phyloP scores from a whole-genome alignment of 1,140 invertebrate species.

The Teleopsis dalmanni region DNA sequence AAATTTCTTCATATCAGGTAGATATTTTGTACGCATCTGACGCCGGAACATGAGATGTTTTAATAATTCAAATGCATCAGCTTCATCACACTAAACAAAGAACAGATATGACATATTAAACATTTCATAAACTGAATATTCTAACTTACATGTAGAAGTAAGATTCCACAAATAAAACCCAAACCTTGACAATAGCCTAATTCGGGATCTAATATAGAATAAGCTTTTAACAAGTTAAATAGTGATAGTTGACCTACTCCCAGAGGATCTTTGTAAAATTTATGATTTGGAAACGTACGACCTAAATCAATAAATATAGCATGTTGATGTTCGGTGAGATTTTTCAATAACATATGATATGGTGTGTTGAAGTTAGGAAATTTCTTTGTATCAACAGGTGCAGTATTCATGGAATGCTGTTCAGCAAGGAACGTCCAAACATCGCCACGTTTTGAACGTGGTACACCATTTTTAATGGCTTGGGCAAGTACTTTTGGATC shows the following conservation, averaged over 20 bases:
- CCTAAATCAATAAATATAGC: slow-evolving; percentile 80
- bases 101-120: background rate
- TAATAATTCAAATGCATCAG: slow-evolving; percentile 77
- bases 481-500: slow-evolving; percentile 69
- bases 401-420: slow-evolving; percentile 63
- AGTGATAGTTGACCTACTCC: slow-evolving; percentile 86
- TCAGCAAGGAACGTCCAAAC: slow-evolving; percentile 87
- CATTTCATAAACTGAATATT: background rate
- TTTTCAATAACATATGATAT: slow-evolving; percentile 74
- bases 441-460: slow-evolving; percentile 75
- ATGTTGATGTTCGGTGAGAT: slow-evolving; percentile 90
- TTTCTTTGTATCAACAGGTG: slow-evolving; percentile 59
- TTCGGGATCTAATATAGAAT: slow-evolving; percentile 87
- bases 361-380: slow-evolving; percentile 69
- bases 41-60: slow-evolving; percentile 86
- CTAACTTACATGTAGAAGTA: slow-evolving; percentile 81
- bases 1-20: slow-evolving; percentile 88
- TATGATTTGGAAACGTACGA: slow-evolving; percentile 89
- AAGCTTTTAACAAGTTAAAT: slow-evolving; percentile 93
- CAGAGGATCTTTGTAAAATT: slow-evolving; percentile 79
- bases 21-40: slow-evolving; percentile 77
- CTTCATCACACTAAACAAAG: slow-evolving; percentile 72
- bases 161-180: slow-evolving; percentile 88
- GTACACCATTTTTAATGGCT: slow-evolving; percentile 68
- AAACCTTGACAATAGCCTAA: slow-evolving; percentile 94